Base-by-base conservation (phyloP, 2,113 vertebrate species). In the Notiomystis cincta region DNA sequence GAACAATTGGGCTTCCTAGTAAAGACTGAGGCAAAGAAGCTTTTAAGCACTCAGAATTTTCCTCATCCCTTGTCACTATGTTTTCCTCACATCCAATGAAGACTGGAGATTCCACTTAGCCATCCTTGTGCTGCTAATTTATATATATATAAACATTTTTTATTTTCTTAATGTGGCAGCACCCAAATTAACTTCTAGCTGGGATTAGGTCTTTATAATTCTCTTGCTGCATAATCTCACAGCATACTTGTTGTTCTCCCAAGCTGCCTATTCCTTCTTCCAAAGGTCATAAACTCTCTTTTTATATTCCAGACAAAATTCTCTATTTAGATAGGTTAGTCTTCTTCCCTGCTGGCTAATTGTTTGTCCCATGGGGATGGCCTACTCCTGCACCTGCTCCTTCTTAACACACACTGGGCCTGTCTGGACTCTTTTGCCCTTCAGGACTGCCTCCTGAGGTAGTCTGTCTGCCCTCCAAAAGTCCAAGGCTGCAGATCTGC, bases 361-460 rank as follows among this genome's bases (percentile, higher is more conserved):
- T 21, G 8, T 71, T 64, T 72, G 21, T 31, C 11, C 18, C 8
- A 16, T 23, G 12, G 10, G 22, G 15, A 28, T 0, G 1, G 33
- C 9, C 17, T 50, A 15, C 21, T 16, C 22, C 18, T 64, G 14
- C 12, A 16, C n/a, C 9, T 40, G 7, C 14, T 72, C 35, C 27
- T 50, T 50, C 37, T 72, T 44, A 37, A 44, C 15, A 18, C 25
- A 50, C 0, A 0, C 13, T 5, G 10, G 24, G 4, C 18, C 37
- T 57, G 72, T 31, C 50, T 57, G 37, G 10, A 44, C 31, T 44
- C 42, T 30, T 33, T 65, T 15, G 15, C 8, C 14, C 25, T 16
- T 50, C 18, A 50, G 27, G 4, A 24, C 31, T 65, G 12, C 15
- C 17, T 72, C 35, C 14, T 27, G 13, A 37, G 27, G 31, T 11